phyloP scores from a whole-genome alignment of 1,140 invertebrate genomes.

The Andricus grossulariae region DNA sequence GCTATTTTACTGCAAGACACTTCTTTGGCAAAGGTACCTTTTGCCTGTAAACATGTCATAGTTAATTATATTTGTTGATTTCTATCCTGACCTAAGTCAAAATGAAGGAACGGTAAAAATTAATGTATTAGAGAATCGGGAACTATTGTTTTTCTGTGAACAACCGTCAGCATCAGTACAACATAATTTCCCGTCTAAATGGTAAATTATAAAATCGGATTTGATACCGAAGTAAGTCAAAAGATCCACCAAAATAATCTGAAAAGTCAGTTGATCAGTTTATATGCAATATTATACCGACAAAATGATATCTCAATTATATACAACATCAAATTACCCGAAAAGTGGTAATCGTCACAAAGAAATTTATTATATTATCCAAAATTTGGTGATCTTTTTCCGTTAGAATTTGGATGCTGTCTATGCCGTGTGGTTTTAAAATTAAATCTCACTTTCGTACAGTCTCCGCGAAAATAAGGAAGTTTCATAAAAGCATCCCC shows the following conservation, averaged over 20 bases:
- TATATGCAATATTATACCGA: constrained; percentile 1
- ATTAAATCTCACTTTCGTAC: constrained; percentile 74
- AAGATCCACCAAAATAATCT: constrained; percentile 58
- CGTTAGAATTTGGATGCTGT: constrained; percentile 79
- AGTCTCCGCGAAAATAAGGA: constrained; percentile 79
- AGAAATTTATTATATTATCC: constrained; percentile 75
- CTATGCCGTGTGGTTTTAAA: constrained; percentile 71
- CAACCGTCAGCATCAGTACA: constrained; percentile 80
- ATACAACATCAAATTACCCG: constrained; percentile 65
- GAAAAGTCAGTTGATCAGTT: not conserved
- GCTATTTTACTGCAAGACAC: constrained; percentile 89
- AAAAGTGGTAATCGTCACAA: constrained; percentile 63
- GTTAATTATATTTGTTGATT: not conserved
- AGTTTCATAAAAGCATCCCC: constrained; percentile 80
- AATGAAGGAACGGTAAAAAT: too few relatives aligned
- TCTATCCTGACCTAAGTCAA: not conserved
- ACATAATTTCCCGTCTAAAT: constrained; percentile 75
- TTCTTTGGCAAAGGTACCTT: constrained; percentile 87
- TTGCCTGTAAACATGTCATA: constrained; percentile 49
- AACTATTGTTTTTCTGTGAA: constrained; percentile 1
- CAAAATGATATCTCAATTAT: not conserved
- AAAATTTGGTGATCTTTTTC: constrained; percentile 75
- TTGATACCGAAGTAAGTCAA: constrained; percentile 71
- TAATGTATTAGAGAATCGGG: too few relatives aligned
- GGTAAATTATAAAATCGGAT: constrained; percentile 36